These are phyloP conservation scores for Bruchidius siliquastri DNA, from an alignment of 2,888 invertebrate genomes.

Conservation along the genomic window DNA sequence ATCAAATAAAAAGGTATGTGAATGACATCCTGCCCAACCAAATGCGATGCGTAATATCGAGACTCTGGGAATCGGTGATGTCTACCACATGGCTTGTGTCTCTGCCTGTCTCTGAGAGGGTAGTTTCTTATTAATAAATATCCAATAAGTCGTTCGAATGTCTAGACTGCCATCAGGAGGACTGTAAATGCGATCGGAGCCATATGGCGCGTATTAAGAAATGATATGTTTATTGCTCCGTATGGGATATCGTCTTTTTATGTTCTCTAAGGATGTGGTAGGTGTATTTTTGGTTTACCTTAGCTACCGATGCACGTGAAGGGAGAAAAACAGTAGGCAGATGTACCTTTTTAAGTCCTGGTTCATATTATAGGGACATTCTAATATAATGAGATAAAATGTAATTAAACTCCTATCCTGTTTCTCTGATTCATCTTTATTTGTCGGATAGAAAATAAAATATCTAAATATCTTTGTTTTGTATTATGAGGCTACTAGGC, in stretches of 20 bases:
- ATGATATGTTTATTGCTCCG: constrained; percentile 24
- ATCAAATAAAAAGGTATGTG: not conserved
- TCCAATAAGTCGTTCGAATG: constrained; percentile 22
- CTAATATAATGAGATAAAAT: too few species aligned
- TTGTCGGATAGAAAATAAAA: too few species aligned
- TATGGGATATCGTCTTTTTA: not conserved
- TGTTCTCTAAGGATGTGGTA: not conserved
- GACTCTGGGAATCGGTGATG: not conserved
- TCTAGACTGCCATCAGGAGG: constrained; percentile 15
- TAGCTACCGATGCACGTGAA: not conserved
- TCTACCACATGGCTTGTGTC: constrained; percentile 3
- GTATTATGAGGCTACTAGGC: too few species aligned
- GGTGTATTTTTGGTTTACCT: not conserved
- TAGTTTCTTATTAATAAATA: constrained; percentile 25
- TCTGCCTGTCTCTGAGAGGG: constrained; percentile 10
- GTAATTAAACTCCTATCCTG: too few species aligned
- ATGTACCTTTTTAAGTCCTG: not conserved
- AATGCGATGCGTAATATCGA: not conserved
- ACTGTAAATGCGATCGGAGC: constrained; percentile 18
- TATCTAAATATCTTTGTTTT: too few species aligned
- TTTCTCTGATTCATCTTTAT: too few species aligned
- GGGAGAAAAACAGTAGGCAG: not conserved
- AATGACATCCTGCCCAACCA: not conserved
- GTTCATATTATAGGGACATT: too few species aligned
- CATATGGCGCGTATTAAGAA: constrained; percentile 24